Conservation (phyloP, 2,797 vertebrate genomes). For the Hemitrygon akajei region DNA sequence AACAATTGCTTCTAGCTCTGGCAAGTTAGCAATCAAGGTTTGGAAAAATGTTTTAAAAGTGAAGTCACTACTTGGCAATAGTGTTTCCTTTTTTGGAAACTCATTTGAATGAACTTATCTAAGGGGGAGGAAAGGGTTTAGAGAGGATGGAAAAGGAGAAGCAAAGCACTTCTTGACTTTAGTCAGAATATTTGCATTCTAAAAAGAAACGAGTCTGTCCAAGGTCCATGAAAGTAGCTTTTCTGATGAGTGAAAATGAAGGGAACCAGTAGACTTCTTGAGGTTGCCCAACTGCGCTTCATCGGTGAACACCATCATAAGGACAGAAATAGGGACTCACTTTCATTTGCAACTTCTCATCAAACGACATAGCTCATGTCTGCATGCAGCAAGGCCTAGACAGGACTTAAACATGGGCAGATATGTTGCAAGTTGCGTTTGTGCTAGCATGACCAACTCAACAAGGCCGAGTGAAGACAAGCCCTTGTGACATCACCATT, state of each 20-base stretch:
- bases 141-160: neutral
- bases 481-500: no score
- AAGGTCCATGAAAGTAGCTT: neutral
- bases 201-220: neutral
- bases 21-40: neutral
- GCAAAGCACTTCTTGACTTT: neutral
- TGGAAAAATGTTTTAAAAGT: slow-evolving; percentile 6
- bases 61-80: slow-evolving; percentile 19
- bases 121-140: neutral
- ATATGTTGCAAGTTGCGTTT: no score
- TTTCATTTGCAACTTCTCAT: no score
- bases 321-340: no score
- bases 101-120: neutral
- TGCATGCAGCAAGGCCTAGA: no score
- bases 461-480: no score
- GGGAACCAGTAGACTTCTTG: no score
- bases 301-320: no score
- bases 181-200: neutral
- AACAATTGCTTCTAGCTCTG: neutral
- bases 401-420: no score
- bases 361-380: no score
- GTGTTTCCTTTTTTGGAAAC: neutral
- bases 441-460: no score
- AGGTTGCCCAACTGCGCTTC: no score
- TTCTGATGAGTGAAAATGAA: neutral